Evolutionary conservation across 2,888 invertebrate species (phyloP).

Genomic region (Thysanoteuthis rhombus): DNA sequence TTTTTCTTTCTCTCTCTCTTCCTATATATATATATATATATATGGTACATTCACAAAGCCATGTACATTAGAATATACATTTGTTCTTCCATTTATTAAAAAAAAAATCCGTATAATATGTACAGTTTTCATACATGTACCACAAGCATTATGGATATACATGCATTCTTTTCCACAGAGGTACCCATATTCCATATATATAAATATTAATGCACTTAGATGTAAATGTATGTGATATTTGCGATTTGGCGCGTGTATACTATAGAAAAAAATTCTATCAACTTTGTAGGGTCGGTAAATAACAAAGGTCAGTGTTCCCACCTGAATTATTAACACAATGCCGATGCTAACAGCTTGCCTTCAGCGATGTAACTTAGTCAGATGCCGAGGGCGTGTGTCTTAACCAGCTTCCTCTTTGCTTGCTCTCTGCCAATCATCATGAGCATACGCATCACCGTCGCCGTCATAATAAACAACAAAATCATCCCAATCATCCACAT

Average conservation of each 20-base stretch:
- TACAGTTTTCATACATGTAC: no score
- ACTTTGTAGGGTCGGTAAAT: neutral
- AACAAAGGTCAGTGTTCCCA: neutral
- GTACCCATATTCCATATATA: neutral
- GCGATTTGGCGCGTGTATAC: neutral
- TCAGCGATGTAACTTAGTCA: neutral
- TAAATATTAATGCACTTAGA: neutral
- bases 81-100: no score
- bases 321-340: slow-evolving; percentile 12
- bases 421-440: neutral
- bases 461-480: no score
- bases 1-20: neutral
- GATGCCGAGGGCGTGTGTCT: neutral
- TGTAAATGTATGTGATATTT: neutral
- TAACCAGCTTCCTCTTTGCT: neutral
- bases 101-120: no score
- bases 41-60: neutral
- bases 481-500: no score
- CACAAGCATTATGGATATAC: no score
- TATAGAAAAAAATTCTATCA: neutral
- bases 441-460: no score
- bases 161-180: no score
- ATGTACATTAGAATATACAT: neutral
- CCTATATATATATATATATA: neutral
- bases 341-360: slow-evolving; percentile 12